These are phyloP conservation scores for Pectinophora gossypiella DNA, from an alignment of 1,140 invertebrate species.

Conservation along the genomic window DNA sequence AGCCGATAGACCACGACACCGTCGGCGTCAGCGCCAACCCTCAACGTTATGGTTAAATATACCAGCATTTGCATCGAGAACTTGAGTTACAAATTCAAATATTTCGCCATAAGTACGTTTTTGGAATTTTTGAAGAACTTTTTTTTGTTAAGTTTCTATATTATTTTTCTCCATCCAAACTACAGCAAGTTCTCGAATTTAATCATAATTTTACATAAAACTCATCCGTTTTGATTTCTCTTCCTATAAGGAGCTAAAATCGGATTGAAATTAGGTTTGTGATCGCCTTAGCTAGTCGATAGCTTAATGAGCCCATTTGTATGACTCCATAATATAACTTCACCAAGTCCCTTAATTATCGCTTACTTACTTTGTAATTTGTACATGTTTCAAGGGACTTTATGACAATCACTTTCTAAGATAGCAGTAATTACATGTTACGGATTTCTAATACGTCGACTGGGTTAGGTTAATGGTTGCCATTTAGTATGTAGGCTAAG, in stretches of 20 bases:
- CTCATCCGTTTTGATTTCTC: conserved; percentile 12
- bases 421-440: not conserved
- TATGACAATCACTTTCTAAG: not conserved
- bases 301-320: conserved; percentile 24
- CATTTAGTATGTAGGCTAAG: not conserved
- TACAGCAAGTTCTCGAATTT: too few relatives aligned
- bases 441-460: conserved; percentile 2
- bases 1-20: conserved; percentile 55
- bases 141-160: too few relatives aligned
- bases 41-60: not conserved
- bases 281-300: conserved; percentile 11
- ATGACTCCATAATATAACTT: conserved; percentile 14
- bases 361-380: too few relatives aligned
- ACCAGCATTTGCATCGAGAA: too few relatives aligned
- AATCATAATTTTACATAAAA: too few relatives aligned
- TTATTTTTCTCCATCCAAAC: too few relatives aligned
- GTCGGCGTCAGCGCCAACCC: conserved; percentile 12
- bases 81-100: too few relatives aligned
- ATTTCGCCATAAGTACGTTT: too few relatives aligned
- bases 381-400: not conserved
- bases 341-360: too few relatives aligned
- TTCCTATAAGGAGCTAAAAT: conserved; percentile 10
- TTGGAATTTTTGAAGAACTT: too few relatives aligned
- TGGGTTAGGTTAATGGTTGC: conserved; percentile 1
- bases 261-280: conserved; percentile 8